Evolutionary conservation across 2,888 invertebrate species (phyloP), one percentile per base, ranked within the genome.

Genomic region (Xiphydria camelus): DNA sequence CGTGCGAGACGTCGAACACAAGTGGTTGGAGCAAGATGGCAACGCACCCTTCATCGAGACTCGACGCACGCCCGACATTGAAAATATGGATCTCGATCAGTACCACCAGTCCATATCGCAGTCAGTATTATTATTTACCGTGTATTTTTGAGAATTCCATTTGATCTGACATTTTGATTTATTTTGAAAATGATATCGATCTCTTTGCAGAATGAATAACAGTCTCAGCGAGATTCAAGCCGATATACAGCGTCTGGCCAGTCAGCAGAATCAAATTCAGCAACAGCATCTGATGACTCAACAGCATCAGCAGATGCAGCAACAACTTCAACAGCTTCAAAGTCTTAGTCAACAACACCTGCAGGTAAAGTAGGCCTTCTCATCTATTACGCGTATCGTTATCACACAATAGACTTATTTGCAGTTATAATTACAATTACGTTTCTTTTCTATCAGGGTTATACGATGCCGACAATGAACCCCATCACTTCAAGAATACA

Each of bases 151-250:
- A 22, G 52, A 36, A 38, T 53, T 51, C 39, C 55, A 53, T 38
- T 49, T 59, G 46, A 47, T 77, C 20, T n/a, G 6, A 51, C n/a
- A 41, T 44, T 23, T 15, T 49, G n/a, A n/a, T n/a, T n/a, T n/a
- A n/a, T n/a, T 53, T 55, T 33, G n/a, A n/a, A n/a, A n/a, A n/a
- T n/a, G n/a, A n/a, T 20, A 14, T 15, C 20, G 6, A 4, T 9
- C 45, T 36, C 56, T 50, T 59, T 79, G 58, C 76, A 89, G 89
- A 80, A 91, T 95, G 87, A 94, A 94, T 80, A 86, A 85, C 79
- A 94, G 91, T 81, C 85, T 96, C 69, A 89, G 90, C 74, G 94
- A 95, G 79, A 88, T 96, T 68, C 94, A 95, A 79, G 88, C 88
- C 56, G 95, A 96, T 78, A 94, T 96, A 72, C 91, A 93, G 77